These are phyloP conservation scores for Papilio xuthus DNA, from an alignment of 1,140 invertebrate species.

Conservation along the genomic window DNA sequence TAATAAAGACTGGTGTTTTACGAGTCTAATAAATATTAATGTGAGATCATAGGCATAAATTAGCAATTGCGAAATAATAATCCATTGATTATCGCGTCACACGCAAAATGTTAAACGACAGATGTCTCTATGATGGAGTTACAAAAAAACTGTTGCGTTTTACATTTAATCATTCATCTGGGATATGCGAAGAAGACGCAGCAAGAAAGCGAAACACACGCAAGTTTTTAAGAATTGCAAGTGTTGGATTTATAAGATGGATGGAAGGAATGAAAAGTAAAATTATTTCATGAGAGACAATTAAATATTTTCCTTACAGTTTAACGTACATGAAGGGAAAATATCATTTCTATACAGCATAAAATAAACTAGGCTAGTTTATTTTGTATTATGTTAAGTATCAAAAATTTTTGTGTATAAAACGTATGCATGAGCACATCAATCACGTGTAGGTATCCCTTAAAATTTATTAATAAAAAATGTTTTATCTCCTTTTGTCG, in stretches of 20 bases:
- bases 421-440: too few species aligned
- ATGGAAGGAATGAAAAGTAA: neutral
- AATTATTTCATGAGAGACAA: neutral
- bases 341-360: neutral
- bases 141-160: conserved; percentile 49
- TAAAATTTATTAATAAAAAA: neutral
- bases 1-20: neutral
- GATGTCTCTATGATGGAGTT: conserved; percentile 40
- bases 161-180: conserved; percentile 52
- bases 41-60: neutral
- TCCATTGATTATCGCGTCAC: conserved; percentile 42
- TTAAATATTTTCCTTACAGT: neutral
- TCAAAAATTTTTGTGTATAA: too few species aligned
- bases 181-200: conserved; percentile 43
- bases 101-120: conserved; percentile 47
- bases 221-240: conserved; percentile 40
- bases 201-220: conserved; percentile 72
- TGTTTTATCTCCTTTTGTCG: neutral
- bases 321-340: neutral
- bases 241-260: neutral
- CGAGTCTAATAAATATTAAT: conserved; percentile 15
- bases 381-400: too few species aligned
- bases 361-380: neutral
- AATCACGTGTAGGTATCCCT: too few species aligned
- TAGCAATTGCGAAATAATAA: conserved; percentile 37